Base-by-base conservation (phyloP, 2,113 vertebrate genomes). In the Bubalus kerabau region DNA sequence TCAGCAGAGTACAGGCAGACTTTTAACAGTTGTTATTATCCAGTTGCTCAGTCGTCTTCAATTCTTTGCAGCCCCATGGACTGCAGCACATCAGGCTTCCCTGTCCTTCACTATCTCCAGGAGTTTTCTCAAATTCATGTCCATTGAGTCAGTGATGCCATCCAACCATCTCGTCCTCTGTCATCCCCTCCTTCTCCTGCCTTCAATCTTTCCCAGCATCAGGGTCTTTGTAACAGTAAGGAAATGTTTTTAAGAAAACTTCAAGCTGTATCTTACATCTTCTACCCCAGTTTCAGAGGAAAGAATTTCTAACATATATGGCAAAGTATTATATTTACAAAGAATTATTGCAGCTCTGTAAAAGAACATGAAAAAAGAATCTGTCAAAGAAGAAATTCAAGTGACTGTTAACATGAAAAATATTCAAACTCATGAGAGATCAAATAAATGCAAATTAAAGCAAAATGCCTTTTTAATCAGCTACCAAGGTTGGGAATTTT, bases 371-470 rank as follows among this genome's bases (percentile, higher is more conserved):
- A 56, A 16, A 26, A 86, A n/a, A 62, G 21, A 71, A 60, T 46
- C 16, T 7, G 19, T 43, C 2, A 56, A 57, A 83, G 59, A 71
- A 81, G 78, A 93, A 87, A 84, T n/a, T 54, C 46, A 76, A 95
- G n/a, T 32, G 59, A 82, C 54, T 14, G 2, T 76, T 90, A 82
- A 32, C 4, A 48, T 28, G 50, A 90, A 59, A 52, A 92, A 52
- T 16, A 64, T 60, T 67, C 17, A 16, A 36, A 48, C 28, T 90
- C n/a, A 80, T 56, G 67, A 57, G 10, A 59, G 67, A 90, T 46
- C 43, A 95, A 74, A 86, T 90, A 90, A 86, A 74, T 60, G 52
- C 86, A 95, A 46, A 90, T 90, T 60, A 81, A 95, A 54, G 71
- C 24, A 30, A 78, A 48, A 19, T 32, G 59, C 8, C 24, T 84